Evolutionary conservation across 2,113 vertebrate species (phyloP), one percentile per base, ranked within the genome.

Genomic region (Tychaedon coryphoeus): DNA sequence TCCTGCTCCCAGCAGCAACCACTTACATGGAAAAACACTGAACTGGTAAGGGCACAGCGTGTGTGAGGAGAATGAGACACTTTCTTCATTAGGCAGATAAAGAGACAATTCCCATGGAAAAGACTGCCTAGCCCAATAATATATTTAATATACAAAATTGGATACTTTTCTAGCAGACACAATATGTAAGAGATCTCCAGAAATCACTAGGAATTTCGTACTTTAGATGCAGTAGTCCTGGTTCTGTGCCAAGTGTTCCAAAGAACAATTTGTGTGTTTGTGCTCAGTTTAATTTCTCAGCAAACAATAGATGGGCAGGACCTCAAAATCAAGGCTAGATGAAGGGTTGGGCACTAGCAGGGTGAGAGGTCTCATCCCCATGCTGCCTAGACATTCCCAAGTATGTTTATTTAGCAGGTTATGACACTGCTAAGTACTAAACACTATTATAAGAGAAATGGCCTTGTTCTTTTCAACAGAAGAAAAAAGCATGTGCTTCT

Each of bases 11-110:
- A 4, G 24, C 14, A 29, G 40, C 7, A 60, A 70, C 65, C 31
- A 58, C 6, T 24, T 22, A 43, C 14, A 24, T 8, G 23, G 45
- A 91, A 66, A 71, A 78, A 15, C 40, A 36, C 7, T 26, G 67
- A 25, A 36, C 6, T 11, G 5, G 19, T 15, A 69, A 53, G 7
- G 50, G 12, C 40, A 40, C 0, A 2, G 6, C 4, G 10, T 33
- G 15, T 15, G 29, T 2, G 14, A 6, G 13, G 5, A 82, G 54
- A 65, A 38, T 3, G 14, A 61, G 38, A 57, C 12, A 13, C 11
- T 24, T 40, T 57, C 33, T 83, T 86, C 1, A 0, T 73, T 18
- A 33, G 24, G 60, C 40, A 77, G 51, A 62, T 24, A 45, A 23
- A 34, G n/a, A 62, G n/a, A 45, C 6, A 72, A 89, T 72, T 64